Evolutionary conservation across 2,797 vertebrate species (phyloP).

Genomic region (Zenarchopterus dispar): DNA sequence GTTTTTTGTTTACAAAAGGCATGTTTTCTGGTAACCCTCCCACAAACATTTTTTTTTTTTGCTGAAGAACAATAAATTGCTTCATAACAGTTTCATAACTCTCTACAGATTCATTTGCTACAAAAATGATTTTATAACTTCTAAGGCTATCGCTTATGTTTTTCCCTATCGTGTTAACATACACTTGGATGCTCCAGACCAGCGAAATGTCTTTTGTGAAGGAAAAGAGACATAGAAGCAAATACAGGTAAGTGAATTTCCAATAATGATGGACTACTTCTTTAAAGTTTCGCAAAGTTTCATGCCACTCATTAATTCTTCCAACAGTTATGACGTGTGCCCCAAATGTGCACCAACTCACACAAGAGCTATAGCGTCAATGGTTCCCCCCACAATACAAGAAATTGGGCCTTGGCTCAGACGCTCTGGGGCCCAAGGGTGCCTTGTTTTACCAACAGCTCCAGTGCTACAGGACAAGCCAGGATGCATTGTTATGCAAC

Average conservation of each 20-base stretch:
- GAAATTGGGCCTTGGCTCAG: conserved; percentile 40
- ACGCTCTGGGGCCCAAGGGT: conserved; percentile 61
- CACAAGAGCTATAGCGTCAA: conserved; percentile 30
- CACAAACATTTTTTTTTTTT: too few relatives aligned
- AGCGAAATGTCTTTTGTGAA: too few relatives aligned
- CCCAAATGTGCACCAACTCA: conserved; percentile 50
- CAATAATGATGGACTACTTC: conserved; percentile 10
- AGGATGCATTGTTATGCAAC: conserved; percentile 79
- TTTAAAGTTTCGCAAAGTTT: conserved; percentile 5
- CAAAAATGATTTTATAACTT: too few relatives aligned
- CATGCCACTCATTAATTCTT: conserved; percentile 22
- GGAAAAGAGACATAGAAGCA: background rate
- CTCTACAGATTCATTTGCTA: too few relatives aligned
- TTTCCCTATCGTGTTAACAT: too few relatives aligned
- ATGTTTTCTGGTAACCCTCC: too few relatives aligned
- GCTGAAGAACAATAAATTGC: too few relatives aligned
- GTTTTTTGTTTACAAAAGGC: too few relatives aligned
- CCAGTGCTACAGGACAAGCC: conserved; percentile 62
- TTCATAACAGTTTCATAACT: too few relatives aligned
- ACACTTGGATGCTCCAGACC: too few relatives aligned
- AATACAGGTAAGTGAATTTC: background rate
- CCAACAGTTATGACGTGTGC: conserved; percentile 49
- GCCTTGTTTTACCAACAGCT: conserved; percentile 80
- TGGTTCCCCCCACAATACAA: conserved; percentile 46
- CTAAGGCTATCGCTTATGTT: too few relatives aligned